phyloP scores from a whole-genome alignment of 2,797 vertebrate genomes.

The Gephyroberyx darwinii region DNA sequence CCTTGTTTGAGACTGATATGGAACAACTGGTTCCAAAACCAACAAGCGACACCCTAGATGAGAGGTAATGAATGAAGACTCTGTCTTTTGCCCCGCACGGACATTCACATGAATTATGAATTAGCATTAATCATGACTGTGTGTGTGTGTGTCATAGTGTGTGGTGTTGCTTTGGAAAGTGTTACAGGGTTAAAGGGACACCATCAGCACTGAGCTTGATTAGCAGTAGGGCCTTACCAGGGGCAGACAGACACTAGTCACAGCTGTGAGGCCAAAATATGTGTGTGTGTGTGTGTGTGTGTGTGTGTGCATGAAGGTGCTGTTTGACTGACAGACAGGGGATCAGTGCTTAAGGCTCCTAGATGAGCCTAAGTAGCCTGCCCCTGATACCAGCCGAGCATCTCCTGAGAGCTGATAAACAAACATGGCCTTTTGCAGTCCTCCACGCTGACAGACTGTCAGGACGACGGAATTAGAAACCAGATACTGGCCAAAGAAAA shows the following conservation, averaged over 20 bases:
- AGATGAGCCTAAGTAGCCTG: slow-evolving; percentile 19
- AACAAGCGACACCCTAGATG: background rate
- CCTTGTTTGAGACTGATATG: background rate
- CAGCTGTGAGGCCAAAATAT: slow-evolving; percentile 33
- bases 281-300: slow-evolving; percentile 25
- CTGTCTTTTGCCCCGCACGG: background rate
- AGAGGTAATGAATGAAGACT: background rate
- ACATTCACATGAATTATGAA: background rate
- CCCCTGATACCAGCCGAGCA: slow-evolving; percentile 19
- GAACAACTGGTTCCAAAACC: background rate
- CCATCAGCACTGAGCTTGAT: slow-evolving; percentile 28
- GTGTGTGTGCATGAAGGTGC: background rate
- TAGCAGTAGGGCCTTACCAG: slow-evolving; percentile 19
- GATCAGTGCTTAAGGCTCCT: slow-evolving; percentile 21
- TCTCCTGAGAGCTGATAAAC: slow-evolving; percentile 49
- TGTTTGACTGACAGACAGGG: slow-evolving; percentile 31
- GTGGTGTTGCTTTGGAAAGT: slow-evolving; percentile 28
- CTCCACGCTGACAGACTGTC: background rate
- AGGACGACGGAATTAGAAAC: slow-evolving; percentile 50
- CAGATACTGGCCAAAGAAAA: slow-evolving; percentile 25
- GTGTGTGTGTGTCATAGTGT: background rate
- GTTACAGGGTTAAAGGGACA: slow-evolving; percentile 19
- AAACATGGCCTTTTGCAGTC: slow-evolving; percentile 38
- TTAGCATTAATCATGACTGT: slow-evolving; percentile 12
- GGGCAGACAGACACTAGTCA: slow-evolving; percentile 8